Conservation (phyloP, 2,888 invertebrate genomes). For the Biston stratarius region DNA sequence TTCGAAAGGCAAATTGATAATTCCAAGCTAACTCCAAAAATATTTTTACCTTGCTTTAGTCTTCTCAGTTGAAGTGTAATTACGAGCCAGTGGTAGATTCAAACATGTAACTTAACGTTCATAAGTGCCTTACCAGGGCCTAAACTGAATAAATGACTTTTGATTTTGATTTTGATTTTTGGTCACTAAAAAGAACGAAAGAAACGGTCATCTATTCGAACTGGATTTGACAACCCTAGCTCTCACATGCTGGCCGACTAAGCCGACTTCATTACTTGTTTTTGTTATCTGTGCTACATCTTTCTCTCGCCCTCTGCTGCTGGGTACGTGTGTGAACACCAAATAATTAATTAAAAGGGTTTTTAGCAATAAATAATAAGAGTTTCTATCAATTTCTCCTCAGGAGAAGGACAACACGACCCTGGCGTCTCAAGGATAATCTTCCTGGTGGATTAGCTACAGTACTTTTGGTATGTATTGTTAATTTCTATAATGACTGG, state of each 20-base stretch:
- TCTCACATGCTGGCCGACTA: slow-evolving; percentile 4
- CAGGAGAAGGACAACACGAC: slow-evolving; percentile 75
- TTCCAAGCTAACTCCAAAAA: too few species aligned
- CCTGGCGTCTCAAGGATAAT: slow-evolving; percentile 80
- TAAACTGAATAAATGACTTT: too few species aligned
- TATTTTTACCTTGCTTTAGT: too few species aligned
- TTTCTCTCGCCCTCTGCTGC: slow-evolving; percentile 79
- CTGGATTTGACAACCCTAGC: slow-evolving; percentile 7
- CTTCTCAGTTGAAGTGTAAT: too few species aligned
- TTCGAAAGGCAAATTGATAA: too few species aligned
- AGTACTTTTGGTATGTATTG: slow-evolving; percentile 80
- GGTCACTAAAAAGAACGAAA: too few species aligned
- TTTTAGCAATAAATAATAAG: slow-evolving; percentile 54
- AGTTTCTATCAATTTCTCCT: slow-evolving; percentile 60
- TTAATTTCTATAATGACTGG: slow-evolving; percentile 69
- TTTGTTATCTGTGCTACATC: slow-evolving; percentile 57
- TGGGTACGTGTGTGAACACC: slow-evolving; percentile 74
- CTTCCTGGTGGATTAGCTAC: slow-evolving; percentile 81
- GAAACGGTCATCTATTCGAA: too few species aligned
- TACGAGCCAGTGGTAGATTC: too few species aligned
- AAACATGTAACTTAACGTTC: too few species aligned
- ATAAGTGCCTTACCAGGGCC: too few species aligned
- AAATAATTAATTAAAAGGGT: slow-evolving; percentile 56
- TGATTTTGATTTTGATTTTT: too few species aligned
- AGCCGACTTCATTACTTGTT: slow-evolving; percentile 12